Base-by-base conservation (phyloP, 2,888 invertebrate species). In the Esperia sulphurella region DNA sequence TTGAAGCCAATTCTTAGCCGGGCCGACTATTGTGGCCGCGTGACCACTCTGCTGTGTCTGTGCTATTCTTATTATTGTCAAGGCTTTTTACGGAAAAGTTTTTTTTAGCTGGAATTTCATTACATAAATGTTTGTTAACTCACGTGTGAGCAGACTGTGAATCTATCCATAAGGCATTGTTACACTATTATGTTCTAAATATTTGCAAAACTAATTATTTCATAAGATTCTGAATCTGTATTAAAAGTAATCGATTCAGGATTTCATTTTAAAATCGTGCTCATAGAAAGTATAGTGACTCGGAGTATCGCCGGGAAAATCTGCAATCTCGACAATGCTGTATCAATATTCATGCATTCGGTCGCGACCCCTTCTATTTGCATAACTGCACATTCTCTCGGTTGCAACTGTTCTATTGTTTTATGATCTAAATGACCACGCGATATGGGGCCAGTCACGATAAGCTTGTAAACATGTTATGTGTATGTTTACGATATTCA, bases 341-440 rank as follows among this genome's bases (percentile, higher is more conserved):
- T 87, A 87, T 88, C 88, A 88, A 88, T 88, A 88, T 88, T 86
- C 88, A 88, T 88, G 82, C 79, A 75, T 75, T 73, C 80, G 87
- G 86, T 85, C 87, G 85, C 83, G 88, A 87, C 87, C 87, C 65
- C 72, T 61, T 71, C 75, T 79, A 88, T 88, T 88, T 86, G 86
- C 88, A 88, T 88, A 84, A 81, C 85, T 82, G 85, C 80, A 81
- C 81, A 79, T 86, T 85, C 80, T 74, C 81, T 74, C 66, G 67
- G 70, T 68, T 78, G 84, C 85, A 85, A 83, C 86, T 82, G 86
- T 84, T 83, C 85, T 85, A 88, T 88, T 87, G 87, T 87, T 85
- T 87, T 86, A 88, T 86, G 86, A 85, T 86, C 88, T 81, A 86
- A 87, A 86, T 88, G 87, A 88, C 86, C 87, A 79, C 74, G 78